Percentiles rank a stretch among this genome's conserved stretches.
Conservation (phyloP, 2,797 vertebrate species). For the Premnoplex brunnescens region DNA sequence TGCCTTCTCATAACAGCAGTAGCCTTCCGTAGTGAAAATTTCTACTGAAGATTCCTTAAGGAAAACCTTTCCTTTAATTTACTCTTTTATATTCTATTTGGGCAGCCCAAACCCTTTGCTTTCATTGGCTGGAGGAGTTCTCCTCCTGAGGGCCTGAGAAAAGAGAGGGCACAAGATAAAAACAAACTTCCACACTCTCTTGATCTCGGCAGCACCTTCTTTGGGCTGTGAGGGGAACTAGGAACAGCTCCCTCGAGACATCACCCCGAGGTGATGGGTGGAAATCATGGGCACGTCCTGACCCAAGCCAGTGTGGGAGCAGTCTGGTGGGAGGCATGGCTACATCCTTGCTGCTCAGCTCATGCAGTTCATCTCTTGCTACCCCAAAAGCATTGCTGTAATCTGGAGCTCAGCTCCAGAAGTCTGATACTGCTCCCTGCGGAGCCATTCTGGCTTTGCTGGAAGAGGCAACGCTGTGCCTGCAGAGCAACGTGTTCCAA, state of each 20-base stretch:
- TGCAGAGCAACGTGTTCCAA: accelerated
- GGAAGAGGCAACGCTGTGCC: accelerated
- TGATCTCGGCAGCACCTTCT: neutral
- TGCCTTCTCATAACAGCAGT: neutral
- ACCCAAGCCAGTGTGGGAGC: accelerated
- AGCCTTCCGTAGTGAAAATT: neutral
- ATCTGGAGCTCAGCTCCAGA: neutral
- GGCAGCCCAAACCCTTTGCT: neutral
- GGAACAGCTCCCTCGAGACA: neutral
- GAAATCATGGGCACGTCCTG: neutral
- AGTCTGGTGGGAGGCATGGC: accelerated
- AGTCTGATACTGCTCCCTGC: neutral
- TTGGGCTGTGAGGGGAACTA: neutral
- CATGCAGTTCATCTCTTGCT: neutral
- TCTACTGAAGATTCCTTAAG: neutral
- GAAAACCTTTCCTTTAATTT: neutral
- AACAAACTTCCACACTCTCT: neutral
- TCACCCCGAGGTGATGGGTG: neutral
- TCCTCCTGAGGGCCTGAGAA: neutral
- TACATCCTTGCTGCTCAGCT: neutral
- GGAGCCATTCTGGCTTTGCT: neutral
- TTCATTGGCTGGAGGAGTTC: neutral
- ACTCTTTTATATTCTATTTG: neutral
- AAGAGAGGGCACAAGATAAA: accelerated
- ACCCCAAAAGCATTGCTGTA: accelerated